Percentiles rank a stretch among this genome's conserved stretches.
Conservation (phyloP, 53 echinoderm and acorn worm species). For the Echinometra lucunter region DNA sequence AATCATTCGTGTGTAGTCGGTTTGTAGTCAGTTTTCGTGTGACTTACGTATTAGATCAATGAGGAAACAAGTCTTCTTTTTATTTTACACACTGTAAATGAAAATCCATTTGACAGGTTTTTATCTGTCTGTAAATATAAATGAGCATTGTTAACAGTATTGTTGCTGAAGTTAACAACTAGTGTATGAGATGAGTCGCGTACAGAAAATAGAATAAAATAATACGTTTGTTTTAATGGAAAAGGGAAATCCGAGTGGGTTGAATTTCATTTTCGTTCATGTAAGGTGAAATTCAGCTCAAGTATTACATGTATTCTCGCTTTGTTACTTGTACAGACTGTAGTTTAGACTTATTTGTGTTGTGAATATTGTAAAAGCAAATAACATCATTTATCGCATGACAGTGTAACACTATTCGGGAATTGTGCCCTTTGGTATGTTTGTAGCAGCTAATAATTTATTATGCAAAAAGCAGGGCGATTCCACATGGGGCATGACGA, state of each 20-base stretch:
- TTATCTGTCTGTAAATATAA: constrained; percentile 26
- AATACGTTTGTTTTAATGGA: background rate
- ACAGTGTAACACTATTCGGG: too few relatives aligned
- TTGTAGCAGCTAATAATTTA: constrained; percentile 33
- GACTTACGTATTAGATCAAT: background rate
- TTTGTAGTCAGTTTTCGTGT: background rate
- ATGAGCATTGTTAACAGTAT: background rate
- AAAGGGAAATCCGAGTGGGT: background rate
- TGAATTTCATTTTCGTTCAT: background rate
- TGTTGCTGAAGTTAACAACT: background rate
- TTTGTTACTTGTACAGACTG: constrained; percentile 6
- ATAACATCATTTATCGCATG: background rate
- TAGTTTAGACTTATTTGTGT: background rate
- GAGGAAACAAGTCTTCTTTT: background rate
- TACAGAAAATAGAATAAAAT: background rate
- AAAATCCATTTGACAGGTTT: constrained; percentile 1
- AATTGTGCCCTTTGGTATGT: background rate
- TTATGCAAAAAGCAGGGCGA: background rate
- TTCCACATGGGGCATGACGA: background rate
- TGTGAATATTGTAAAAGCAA: constrained; percentile 43
- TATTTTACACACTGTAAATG: background rate
- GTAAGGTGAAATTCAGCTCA: background rate
- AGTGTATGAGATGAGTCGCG: background rate
- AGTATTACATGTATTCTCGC: background rate
- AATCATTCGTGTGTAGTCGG: background rate